Percentiles rank a stretch among this genome's conserved stretches.
Evolutionary conservation across 2,113 vertebrate species (phyloP).

Genomic region (Porphyrio hochstetteri): DNA sequence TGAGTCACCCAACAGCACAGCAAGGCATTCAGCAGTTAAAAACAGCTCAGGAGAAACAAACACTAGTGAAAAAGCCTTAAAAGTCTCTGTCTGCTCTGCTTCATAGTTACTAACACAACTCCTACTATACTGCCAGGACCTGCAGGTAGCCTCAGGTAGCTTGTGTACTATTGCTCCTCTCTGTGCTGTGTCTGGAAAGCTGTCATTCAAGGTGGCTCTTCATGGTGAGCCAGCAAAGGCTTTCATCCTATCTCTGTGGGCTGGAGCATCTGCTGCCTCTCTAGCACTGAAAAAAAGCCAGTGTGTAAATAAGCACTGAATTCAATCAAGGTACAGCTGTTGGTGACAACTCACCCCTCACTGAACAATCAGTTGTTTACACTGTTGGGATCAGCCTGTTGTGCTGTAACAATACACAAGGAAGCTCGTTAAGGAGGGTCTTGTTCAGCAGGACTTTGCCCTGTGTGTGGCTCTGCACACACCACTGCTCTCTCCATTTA

Average conservation of each 20-base stretch:
- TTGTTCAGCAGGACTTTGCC: not conserved
- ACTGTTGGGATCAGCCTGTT: fast-evolving
- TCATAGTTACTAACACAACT: not conserved
- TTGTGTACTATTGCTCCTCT: not conserved
- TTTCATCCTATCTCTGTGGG: fast-evolving
- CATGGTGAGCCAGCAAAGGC: not conserved
- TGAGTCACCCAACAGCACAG: not conserved
- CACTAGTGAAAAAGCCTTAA: not conserved
- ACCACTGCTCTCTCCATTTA: not conserved
- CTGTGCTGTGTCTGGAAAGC: not conserved
- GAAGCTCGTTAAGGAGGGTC: not conserved
- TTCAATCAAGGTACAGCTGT: not conserved
- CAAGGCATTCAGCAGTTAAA: not conserved
- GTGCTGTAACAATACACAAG: not conserved
- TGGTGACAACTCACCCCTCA: not conserved
- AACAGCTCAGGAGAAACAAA: not conserved
- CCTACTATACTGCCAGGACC: not conserved
- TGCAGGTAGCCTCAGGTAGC: not conserved
- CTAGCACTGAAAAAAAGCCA: not conserved
- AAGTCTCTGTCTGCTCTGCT: not conserved
- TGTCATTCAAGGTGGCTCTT: not conserved
- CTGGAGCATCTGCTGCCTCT: not conserved
- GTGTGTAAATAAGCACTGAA: not conserved
- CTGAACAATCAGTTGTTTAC: not conserved
- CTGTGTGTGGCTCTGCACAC: fast-evolving